Evolutionary conservation across 2,888 invertebrate species (phyloP), one percentile per base, ranked within the genome.

Genomic region (Lasioglossum figueresi): DNA sequence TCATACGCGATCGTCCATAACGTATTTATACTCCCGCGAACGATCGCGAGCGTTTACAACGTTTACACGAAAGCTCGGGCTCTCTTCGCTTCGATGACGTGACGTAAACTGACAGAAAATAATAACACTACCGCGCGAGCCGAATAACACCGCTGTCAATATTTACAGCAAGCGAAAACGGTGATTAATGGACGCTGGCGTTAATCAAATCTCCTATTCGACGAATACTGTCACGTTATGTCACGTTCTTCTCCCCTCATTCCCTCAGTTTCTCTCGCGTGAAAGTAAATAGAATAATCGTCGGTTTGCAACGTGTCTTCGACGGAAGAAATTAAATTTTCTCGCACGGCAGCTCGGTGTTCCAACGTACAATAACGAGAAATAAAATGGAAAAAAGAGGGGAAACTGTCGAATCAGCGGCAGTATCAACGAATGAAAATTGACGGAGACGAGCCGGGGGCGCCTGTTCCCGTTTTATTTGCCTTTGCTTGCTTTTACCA

Each of bases 81-180:
- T 14, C 68, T 70, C n/a, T 70, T 70, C 19, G 23, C 4, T n/a
- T 23, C 68, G 40, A 37, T 40, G n/a, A n/a, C 68, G 37, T 23
- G 40, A 12, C 68, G n/a, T 12, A 1, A 70, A 40, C 68, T 70
- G 68, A 37, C 68, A 70, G 37, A 70, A 70, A 70, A 70, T 70
- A 70, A 70, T 70, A 68, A 68, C 68, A n/a, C 23, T n/a, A 1
- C 23, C 34, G 34, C 37, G 37, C 16, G 23, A 40, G 12, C 10
- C 40, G 23, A 70, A n/a, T 40, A 70, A 70, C 68, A 70, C 14
- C 37, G 37, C 68, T 37, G 68, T 70, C 68, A 70, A 70, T n/a
- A 68, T 70, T 23, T 70, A 70, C 68, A 70, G 12, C 68, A 4
- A 12, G 10, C 8, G 66, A 37, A n/a, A 70, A 70, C 68, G n/a